phyloP scores from a whole-genome alignment of 2,797 vertebrate species.

The Astyanax mexicanus region DNA sequence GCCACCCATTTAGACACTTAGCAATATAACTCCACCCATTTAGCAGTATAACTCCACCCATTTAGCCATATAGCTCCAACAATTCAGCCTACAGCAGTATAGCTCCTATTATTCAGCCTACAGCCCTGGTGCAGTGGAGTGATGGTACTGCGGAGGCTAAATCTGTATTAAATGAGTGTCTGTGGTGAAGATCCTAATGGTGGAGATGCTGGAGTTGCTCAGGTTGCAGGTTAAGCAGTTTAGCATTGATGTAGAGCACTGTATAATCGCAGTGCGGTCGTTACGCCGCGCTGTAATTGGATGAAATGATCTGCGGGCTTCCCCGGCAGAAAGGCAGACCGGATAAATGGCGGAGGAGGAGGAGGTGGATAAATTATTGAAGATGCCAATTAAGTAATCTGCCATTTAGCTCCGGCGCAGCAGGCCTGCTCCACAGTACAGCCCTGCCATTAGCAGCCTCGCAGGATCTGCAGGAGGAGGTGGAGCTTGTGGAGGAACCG shows the following conservation, averaged over 20 bases:
- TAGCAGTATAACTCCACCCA: too few species aligned
- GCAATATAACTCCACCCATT: too few species aligned
- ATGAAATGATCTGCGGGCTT: background rate
- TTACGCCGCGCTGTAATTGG: background rate
- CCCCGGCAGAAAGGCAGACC: slow-evolving; percentile 22
- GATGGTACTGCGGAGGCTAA: background rate
- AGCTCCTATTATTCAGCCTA: too few species aligned
- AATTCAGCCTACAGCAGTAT: too few species aligned
- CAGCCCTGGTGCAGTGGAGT: too few species aligned
- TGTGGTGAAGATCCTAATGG: too few species aligned
- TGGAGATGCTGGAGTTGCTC: background rate
- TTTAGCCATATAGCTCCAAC: too few species aligned
- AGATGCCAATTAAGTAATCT: slow-evolving; percentile 77
- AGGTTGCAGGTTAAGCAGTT: background rate
- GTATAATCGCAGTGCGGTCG: background rate
- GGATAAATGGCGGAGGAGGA: slow-evolving; percentile 57
- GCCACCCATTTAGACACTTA: too few species aligned
- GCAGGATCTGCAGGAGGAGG: background rate
- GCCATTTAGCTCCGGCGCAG: slow-evolving; percentile 77
- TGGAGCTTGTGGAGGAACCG: background rate
- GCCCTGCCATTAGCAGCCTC: slow-evolving; percentile 33
- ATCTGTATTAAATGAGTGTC: background rate
- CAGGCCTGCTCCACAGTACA: slow-evolving; percentile 48
- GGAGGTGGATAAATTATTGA: slow-evolving; percentile 55
- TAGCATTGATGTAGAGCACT: background rate